A percentile compares a stretch with the other conserved stretches of the same genome.
Evolutionary conservation across 2,888 invertebrate species (phyloP).

Genomic region (Limnephilus lunatus): DNA sequence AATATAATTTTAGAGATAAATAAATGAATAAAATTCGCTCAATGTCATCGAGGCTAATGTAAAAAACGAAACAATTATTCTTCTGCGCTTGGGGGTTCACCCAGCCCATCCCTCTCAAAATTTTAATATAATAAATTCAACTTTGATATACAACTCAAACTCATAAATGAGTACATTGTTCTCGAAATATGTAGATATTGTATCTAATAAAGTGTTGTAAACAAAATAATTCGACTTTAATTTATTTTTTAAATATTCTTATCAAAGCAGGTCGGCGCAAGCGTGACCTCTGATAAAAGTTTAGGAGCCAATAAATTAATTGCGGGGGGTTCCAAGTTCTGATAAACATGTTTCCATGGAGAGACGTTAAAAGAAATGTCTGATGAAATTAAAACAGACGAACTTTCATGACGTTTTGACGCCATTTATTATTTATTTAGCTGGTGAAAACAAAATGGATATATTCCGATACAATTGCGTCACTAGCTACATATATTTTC

Average conservation of each 20-base stretch:
- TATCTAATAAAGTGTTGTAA: too few species aligned
- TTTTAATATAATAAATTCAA: too few species aligned
- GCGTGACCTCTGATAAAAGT: not conserved
- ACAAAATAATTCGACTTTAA: too few species aligned
- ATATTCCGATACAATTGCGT: not conserved
- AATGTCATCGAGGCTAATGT: too few species aligned
- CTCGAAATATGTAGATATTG: too few species aligned
- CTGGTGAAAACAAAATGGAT: not conserved
- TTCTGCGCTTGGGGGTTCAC: too few species aligned
- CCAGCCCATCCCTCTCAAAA: too few species aligned
- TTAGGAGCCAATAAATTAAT: not conserved
- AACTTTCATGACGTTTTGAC: not conserved
- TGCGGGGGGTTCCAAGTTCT: not conserved
- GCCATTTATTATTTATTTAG: not conserved
- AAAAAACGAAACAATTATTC: too few species aligned
- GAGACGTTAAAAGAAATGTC: not conserved
- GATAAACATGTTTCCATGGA: not conserved
- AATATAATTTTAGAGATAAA: too few species aligned
- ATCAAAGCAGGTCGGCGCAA: not conserved
- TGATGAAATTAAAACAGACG: not conserved
- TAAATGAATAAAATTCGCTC: too few species aligned
- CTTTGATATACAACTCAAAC: too few species aligned
- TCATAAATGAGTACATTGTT: too few species aligned
- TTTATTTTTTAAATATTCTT: not conserved
- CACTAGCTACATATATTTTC: not conserved